Percentiles rank a stretch among this genome's conserved stretches.
Evolutionary conservation across 2,888 invertebrate genomes (phyloP).

Genomic region (Thysanoteuthis rhombus): DNA sequence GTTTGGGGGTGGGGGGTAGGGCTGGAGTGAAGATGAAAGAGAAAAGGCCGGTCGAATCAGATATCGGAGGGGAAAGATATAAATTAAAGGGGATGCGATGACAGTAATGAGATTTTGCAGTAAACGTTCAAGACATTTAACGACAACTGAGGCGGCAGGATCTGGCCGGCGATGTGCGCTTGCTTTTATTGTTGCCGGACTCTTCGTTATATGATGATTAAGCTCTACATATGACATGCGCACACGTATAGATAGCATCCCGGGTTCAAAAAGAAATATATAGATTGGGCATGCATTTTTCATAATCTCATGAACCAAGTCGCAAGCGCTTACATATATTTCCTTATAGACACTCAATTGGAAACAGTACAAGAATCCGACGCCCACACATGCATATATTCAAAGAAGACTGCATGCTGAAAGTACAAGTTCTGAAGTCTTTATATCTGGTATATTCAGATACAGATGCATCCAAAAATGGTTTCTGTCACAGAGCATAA

Average conservation of each 20-base stretch:
- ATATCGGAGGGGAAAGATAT: background rate
- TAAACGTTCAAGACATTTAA: conserved; percentile 12
- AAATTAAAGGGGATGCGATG: background rate
- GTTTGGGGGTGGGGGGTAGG: too few relatives aligned
- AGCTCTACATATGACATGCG: background rate
- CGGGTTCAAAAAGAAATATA: too few relatives aligned
- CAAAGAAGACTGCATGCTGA: too few relatives aligned
- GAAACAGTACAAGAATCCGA: background rate
- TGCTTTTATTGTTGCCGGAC: background rate
- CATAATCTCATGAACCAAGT: background rate
- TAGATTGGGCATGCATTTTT: too few relatives aligned
- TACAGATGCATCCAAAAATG: too few relatives aligned
- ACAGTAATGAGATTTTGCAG: background rate
- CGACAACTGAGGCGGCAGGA: background rate
- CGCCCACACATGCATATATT: too few relatives aligned
- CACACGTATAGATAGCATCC: background rate
- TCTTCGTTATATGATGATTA: background rate
- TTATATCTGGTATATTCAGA: too few relatives aligned
- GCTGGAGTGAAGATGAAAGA: background rate
- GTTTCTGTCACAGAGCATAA: too few relatives aligned
- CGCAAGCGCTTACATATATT: background rate
- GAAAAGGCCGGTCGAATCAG: background rate
- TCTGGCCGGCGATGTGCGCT: background rate
- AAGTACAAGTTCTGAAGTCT: too few relatives aligned
- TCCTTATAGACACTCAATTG: background rate